Evolutionary conservation across 2,888 invertebrate species (phyloP), one percentile per base, ranked within the genome.

Genomic region (Scaptomyza tumidula): DNA sequence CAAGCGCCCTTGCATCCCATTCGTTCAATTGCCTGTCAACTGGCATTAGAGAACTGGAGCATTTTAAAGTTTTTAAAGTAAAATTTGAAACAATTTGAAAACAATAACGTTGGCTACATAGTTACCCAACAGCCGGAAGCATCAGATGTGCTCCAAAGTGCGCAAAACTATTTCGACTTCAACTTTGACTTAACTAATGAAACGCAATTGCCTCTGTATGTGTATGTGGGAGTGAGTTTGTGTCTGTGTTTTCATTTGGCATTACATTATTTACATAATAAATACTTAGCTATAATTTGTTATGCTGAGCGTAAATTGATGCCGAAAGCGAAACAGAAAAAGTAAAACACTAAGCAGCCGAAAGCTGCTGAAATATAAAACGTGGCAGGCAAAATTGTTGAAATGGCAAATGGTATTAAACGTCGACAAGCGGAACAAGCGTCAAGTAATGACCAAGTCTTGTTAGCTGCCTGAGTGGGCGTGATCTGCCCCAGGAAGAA

Each of bases 211-310:
- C 27, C 66, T 64, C 50, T 65, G 64, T 48, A 14, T 55, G n/a
- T 24, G 24, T 45, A 6, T 46, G 11, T 37, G n/a, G n/a, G n/a
- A n/a, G n/a, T n/a, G 16, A 13, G 2, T 37, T n/a, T 54, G 27
- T 50, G 27, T 49, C 35, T 33, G 39, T 39, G 7, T 59, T 57
- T 48, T 61, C 67, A 60, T 66, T 81, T 60, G 70, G 69, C 57
- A 74, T 83, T 74, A 80, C 64, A 86, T 75, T 82, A 81, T 86
- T 86, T 86, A 62, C 87, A 86, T 84, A 82, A 86, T 84, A 82
- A 84, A 82, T 84, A 80, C 84, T 86, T 73, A 59, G 71, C 81
- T 65, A 67, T 75, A 84, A 78, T 86, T 86, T 84, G 81, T 68
- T 84, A 72, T 67, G 70, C 68, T 65, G 62, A 66, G 78, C 78